Evolutionary conservation across 2,797 vertebrate species (phyloP), one percentile per base, ranked within the genome.

Genomic region (Gila robusta): DNA sequence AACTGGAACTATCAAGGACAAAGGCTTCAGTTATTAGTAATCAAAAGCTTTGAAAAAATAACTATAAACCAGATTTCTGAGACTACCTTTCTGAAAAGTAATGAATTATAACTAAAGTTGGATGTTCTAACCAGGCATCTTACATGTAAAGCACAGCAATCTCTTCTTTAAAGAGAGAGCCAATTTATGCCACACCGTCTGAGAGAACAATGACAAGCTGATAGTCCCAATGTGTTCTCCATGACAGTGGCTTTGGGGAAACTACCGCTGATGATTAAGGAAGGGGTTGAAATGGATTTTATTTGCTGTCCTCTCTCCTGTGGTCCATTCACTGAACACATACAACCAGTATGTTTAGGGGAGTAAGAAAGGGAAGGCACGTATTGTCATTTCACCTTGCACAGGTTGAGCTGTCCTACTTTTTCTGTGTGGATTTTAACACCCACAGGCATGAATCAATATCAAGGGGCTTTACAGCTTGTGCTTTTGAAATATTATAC

Each of bases 401-500:
- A 44, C 74, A 67, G 66, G 79, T 82, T 72, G 56, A 88, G 84
- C 9, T 86, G 84, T 49, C 44, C 84, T 59, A 77, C 74, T 88
- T 83, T 82, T 67, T 72, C 54, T 41, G 23, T 62, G 54, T 78
- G 26, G 52, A 80, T 37, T 70, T 41, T 73, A 72, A 85, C 69
- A 64, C 77, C 54, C 41, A 81, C 73, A 52, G 54, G 79, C 79
- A 66, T 62, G 76, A 82, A 88, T 88, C 79, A 73, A 79, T 82
- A 78, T 82, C 32, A 35, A 85, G 47, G 21, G 59, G 54, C 47
- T 73, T 79, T 85, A 83, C 70, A 66, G 77, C 80, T 49, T 26
- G 8, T 54, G 26, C 35, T 72, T 73, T 78, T 79, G 59, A 86
- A 82, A 73, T 73, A 54, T 49, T 64, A 11, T 67, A 16, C 56